A percentile compares a stretch with the other conserved stretches of the same genome.
Conservation (phyloP, 2,113 vertebrate species). For the Sakesphorus luctuosus region DNA sequence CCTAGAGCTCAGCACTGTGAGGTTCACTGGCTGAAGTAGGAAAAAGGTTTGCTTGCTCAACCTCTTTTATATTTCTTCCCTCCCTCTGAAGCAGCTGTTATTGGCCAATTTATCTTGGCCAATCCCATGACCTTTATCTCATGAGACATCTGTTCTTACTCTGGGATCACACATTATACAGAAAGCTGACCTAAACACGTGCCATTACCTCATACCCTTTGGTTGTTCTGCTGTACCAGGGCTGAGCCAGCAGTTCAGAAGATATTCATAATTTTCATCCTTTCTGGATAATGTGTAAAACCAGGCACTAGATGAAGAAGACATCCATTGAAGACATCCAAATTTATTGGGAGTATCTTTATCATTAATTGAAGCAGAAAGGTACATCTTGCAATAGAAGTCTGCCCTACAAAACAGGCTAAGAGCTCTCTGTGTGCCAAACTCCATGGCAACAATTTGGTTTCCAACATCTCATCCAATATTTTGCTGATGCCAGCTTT, state of each 20-base stretch:
- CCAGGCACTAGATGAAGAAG: background rate
- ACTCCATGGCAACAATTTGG: accelerated
- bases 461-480: background rate
- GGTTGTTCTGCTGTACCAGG: background rate
- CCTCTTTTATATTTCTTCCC: background rate
- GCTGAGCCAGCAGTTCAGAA: background rate
- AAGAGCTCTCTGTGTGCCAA: background rate
- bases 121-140: background rate
- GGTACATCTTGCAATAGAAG: background rate
- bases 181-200: background rate
- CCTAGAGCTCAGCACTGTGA: background rate
- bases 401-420: background rate
- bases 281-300: background rate
- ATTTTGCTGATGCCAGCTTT: background rate
- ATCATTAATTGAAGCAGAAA: background rate
- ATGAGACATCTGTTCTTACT: background rate
- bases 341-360: background rate
- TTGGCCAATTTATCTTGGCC: background rate
- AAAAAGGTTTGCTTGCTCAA: background rate
- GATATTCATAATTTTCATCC: background rate
- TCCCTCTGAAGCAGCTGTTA: background rate
- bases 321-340: background rate
- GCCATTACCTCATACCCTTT: background rate
- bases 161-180: background rate
- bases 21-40: background rate